A percentile compares a stretch with the other conserved stretches of the same genome.
Evolutionary conservation across 64 coral and sea anemone species (phyloP).

Genomic region (Trachythela sp.): DNA sequence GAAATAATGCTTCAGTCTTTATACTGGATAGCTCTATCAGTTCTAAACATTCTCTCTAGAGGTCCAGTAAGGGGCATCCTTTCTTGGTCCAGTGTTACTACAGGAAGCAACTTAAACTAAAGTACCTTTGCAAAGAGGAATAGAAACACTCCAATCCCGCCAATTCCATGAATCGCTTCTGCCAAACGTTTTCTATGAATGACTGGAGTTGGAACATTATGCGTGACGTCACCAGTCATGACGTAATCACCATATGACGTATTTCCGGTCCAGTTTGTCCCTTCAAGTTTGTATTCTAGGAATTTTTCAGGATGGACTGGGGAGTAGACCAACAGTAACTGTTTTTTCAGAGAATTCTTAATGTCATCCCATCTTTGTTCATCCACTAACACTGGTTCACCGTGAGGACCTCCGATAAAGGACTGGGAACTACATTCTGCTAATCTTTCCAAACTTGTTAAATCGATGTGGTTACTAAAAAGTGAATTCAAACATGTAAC

Average conservation of each 20-base stretch:
- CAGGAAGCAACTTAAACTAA: too few relatives aligned
- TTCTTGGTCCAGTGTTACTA: too few relatives aligned
- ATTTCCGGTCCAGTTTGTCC: not conserved
- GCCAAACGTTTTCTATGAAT: not conserved
- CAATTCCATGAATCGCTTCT: not conserved
- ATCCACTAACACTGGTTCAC: not conserved
- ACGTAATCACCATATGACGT: not conserved
- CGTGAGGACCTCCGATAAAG: not conserved
- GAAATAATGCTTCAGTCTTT: not conserved
- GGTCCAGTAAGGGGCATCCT: too few relatives aligned
- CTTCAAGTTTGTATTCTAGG: conserved; percentile 6
- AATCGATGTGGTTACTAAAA: not conserved
- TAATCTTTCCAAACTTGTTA: not conserved
- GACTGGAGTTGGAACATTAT: not conserved
- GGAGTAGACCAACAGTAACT: not conserved
- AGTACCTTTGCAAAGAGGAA: conserved; percentile 11
- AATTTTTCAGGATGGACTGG: not conserved
- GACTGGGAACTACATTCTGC: not conserved
- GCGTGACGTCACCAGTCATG: not conserved
- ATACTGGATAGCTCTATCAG: too few relatives aligned
- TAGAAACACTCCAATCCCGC: conserved; percentile 4
- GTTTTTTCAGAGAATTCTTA: not conserved
- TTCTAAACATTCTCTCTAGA: too few relatives aligned
- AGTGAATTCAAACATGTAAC: not conserved
- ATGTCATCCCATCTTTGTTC: not conserved